phyloP scores from a whole-genome alignment of 2,113 vertebrate species.

The Phodopus roborovskii region DNA sequence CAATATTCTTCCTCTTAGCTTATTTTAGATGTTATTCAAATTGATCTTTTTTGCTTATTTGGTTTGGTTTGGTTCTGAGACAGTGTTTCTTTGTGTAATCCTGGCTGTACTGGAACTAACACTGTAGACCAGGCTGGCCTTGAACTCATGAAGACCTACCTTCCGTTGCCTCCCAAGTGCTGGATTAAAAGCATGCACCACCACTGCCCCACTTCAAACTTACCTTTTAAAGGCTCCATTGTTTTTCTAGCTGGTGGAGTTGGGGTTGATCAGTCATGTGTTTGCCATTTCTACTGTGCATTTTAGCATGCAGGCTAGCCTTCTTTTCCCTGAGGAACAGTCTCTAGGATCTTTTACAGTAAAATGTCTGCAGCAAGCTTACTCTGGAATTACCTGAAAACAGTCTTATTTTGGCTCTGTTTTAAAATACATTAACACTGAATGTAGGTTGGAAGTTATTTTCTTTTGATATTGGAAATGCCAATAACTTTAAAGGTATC shows the following conservation, averaged over 20 bases:
- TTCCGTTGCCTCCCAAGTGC: neutral
- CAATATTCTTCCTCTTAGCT: neutral
- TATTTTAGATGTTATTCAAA: neutral
- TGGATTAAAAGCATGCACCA: neutral
- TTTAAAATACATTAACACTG: neutral
- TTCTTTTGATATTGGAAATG: neutral
- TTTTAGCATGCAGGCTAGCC: neutral
- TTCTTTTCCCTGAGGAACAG: neutral
- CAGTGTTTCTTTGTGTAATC: neutral
- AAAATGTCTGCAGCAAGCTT: neutral
- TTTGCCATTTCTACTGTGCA: neutral
- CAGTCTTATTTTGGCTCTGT: neutral
- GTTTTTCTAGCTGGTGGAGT: neutral
- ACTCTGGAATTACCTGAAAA: constrained; percentile 11
- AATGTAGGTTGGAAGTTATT: neutral
- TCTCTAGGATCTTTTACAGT: neutral
- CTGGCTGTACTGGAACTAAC: neutral
- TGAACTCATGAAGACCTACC: neutral
- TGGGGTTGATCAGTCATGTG: neutral
- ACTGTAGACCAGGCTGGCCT: neutral
- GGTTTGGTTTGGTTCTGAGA: neutral
- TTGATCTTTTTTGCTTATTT: neutral
- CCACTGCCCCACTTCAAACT: neutral
- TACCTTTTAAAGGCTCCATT: neutral
- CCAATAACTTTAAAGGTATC: neutral